Evolutionary conservation across 2,113 vertebrate species (phyloP).

Genomic region (Crotalus tigris): DNA sequence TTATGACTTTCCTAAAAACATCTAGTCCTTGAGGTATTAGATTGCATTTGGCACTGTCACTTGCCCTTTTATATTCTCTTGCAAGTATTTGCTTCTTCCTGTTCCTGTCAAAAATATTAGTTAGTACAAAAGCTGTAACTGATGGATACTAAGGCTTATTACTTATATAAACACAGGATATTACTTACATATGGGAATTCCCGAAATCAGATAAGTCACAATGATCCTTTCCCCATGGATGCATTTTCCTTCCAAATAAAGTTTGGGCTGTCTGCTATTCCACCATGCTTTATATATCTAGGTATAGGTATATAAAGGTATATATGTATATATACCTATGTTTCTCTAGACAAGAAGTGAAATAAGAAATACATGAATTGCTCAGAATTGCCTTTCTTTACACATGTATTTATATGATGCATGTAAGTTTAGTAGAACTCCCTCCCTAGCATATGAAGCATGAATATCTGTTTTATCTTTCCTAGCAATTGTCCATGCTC

Average conservation of each 20-base stretch:
- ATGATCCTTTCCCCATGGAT: slow-evolving; percentile 21
- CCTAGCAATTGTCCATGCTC: background rate
- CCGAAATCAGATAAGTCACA: slow-evolving; percentile 19
- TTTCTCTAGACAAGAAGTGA: background rate
- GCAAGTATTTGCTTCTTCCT: slow-evolving; percentile 46
- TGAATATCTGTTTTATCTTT: background rate
- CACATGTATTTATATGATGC: slow-evolving; percentile 17
- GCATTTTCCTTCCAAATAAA: background rate
- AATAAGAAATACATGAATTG: background rate
- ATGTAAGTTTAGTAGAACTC: background rate
- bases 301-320: background rate
- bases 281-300: background rate
- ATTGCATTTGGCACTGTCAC: background rate
- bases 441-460: background rate
- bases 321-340: background rate
- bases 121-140: slow-evolving; percentile 31
- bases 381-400: background rate
- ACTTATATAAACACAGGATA: slow-evolving; percentile 45
- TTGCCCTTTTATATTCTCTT: background rate
- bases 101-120: slow-evolving; percentile 43
- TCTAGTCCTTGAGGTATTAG: slow-evolving; percentile 16
- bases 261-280: background rate
- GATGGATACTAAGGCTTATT: slow-evolving; percentile 38
- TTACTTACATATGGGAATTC: slow-evolving; percentile 6
- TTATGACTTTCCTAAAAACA: slow-evolving; percentile 37